Base-by-base conservation (phyloP, 2,797 vertebrate genomes). In the Myotis daubentonii region DNA sequence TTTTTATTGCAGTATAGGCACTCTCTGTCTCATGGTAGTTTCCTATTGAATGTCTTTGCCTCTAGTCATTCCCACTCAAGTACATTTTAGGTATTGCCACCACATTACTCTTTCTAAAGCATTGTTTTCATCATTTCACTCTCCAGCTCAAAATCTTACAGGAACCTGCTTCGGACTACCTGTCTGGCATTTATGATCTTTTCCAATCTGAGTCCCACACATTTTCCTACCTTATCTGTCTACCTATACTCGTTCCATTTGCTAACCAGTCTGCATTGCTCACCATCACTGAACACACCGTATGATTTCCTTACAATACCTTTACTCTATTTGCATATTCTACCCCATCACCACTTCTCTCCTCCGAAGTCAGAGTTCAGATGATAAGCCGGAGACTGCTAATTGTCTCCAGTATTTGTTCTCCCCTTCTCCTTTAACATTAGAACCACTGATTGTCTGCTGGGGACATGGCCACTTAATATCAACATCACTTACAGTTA, bases 361-460 rank as follows among this genome's bases (percentile, higher is more conserved):
- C 20, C 68, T 30, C 71, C 28, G 33, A 62, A 62, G n/a, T 68
- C 75, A 57, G 53, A 41, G 72, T 38, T 75, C 57, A 74, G n/a
- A 49, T 70, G 15, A 17, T 62, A 25, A 93, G 47, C 23, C 44
- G 65, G 62, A 78, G 47, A 44, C 25, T 80, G 44, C 28, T 44
- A 44, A 25, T 51, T 72, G 33, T 70, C 51, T 89, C 57, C 72
- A 75, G 6, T 44, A 87, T 57, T 28, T 49, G 15, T 79, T 68
- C 22, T 76, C 17, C 28, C 44, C 7, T 71, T 87, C 51, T 86
- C 53, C 10, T n/a, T 78, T 79, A 75, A 51, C n/a, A 30, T 68
- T 57, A 57, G 84, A 88, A 85, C 62, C 70, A 68, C 6, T 92
- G 86, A 75, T 76, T 83, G 84, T 72, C 80, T 30, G 49, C 60